Base-by-base conservation (phyloP, 2,797 vertebrate species). In the Pelobates cultripes region DNA sequence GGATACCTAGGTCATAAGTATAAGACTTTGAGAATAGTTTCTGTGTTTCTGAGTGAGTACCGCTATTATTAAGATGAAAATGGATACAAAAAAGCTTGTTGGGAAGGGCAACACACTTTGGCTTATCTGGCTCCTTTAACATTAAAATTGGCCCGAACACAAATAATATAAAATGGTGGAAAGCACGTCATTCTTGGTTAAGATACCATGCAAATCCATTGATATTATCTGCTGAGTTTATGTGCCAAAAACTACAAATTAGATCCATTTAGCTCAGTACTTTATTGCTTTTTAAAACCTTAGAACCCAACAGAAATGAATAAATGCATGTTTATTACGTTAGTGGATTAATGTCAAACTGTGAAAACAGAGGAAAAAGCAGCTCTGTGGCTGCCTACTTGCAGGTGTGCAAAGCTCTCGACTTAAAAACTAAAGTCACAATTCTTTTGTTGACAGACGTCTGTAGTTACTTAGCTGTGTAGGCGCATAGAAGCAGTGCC, bases 321-420 rank as follows among this genome's bases (percentile, higher is more conserved):
- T 66, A 53, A 61, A 43, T 80, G 68, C n/a, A 60, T 14, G 41
- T 80, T 74, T 70, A 72, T 79, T 79, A 79, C 67, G 44, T 73
- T 42, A 63, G 14, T 53, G 45, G 61, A 73, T 73, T 66, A 73
- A 73, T 43, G 73, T 55, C 70, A 79, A 51, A 42, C 61, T 73
- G 44, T 55, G 13, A 64, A 79, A 28, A 60, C 14, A 13, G 15
- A 66, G 73, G 41, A 44, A n/a, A 73, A 47, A 2, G 13, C 4
- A 64, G 28, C 12, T 64, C n/a, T 43, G 51, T 17, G 43, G 7
- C 70, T 47, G 7, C 43, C 14, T 60, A 28, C 17, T 12, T 14
- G 41, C 63, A 57, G 41, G 55, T 74, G 42, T 57, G 66, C 28
- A 47, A 60, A 63, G 45, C 41, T 41, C 66, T 80, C n/a, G 15